phyloP scores from a whole-genome alignment of 37 sponge, comb jelly and placozoan genomes.

The Cladorhizidae sp. region DNA sequence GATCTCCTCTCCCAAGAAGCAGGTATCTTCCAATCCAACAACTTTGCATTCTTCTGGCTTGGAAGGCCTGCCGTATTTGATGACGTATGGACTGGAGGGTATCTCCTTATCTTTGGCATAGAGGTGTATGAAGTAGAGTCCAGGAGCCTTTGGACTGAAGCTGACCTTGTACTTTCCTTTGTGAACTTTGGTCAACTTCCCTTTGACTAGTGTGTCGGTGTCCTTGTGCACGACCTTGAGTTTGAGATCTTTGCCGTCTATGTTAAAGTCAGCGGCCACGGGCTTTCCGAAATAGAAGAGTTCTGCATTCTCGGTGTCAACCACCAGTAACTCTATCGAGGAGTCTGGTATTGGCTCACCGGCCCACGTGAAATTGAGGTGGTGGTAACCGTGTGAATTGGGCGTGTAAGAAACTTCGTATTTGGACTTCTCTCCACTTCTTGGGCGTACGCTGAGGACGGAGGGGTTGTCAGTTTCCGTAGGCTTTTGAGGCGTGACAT shows the following conservation, averaged over 20 bases:
- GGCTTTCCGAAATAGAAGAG: conserved; percentile 21
- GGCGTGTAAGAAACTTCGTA: conserved; percentile 25
- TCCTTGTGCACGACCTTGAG: conserved; percentile 39
- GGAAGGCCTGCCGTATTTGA: conserved; percentile 54
- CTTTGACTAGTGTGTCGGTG: conserved; percentile 28
- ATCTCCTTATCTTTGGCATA: conserved; percentile 51
- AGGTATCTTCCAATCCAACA: not conserved
- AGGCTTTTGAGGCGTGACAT: conserved; percentile 28
- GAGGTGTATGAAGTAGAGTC: conserved; percentile 45
- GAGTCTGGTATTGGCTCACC: not conserved
- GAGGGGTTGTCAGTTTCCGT: not conserved
- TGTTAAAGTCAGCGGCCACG: conserved; percentile 21
- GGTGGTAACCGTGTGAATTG: conserved; percentile 19
- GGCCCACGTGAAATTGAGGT: conserved; percentile 29
- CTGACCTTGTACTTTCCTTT: conserved; percentile 27
- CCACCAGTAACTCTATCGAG: conserved; percentile 30
- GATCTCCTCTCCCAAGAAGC: conserved; percentile 27
- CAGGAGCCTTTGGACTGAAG: conserved; percentile 53
- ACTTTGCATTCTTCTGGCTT: conserved; percentile 48
- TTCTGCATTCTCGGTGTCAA: conserved; percentile 12
- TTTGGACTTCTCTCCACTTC: not conserved
- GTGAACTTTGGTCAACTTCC: conserved; percentile 39
- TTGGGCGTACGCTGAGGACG: not conserved
- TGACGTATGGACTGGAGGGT: conserved; percentile 61
- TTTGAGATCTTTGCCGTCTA: conserved; percentile 2